Base-by-base conservation (phyloP, 2,113 vertebrate species). In the Tichodroma muraria region DNA sequence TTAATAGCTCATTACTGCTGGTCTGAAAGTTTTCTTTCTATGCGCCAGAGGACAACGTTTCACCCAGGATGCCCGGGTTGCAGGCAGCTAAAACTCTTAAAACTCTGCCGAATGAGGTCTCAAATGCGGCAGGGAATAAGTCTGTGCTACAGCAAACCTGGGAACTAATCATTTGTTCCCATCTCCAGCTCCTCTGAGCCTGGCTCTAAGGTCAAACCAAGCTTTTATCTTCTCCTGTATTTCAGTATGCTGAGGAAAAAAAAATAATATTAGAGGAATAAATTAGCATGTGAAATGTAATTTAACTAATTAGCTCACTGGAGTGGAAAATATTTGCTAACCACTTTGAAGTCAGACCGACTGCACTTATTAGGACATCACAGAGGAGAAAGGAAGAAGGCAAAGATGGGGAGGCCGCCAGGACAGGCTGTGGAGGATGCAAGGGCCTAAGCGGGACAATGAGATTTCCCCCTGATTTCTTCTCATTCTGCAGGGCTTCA, bases 251-350 rank as follows among this genome's bases (percentile, higher is more conserved):
- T 19, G 40, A 52, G 79, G 18, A 2, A 24, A 44, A 53, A 71
- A 71, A 85, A 79, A 79, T 66, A 88, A 82, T 88, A 95, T 80
- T 92, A 83, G 61, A 93, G 69, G 88, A 95, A 95, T 94, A 94
- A 95, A 96, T 96, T 95, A 97, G 72, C 85, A 94, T 95, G 57
- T 84, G 93, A 94, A 96, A 97, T 96, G 87, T 75, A 95, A 96
- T 95, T 95, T 95, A 91, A 90, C 93, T 94, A 94, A 95, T 93
- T 94, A 96, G 90, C 82, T 85, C 80, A 73, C 53, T 95, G 85
- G 88, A 93, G 94, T 91, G 85, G 94, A 95, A 95, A 96, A 91
- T 72, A 60, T 56, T 91, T 81, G 79, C 82, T 78, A 95, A 91
- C 68, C 37, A 25, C 94, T 96, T 94, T 94, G 95, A 97, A 97